Base-by-base conservation (phyloP, 2,888 invertebrate genomes). In the Hirtodrosophila trivittata region DNA sequence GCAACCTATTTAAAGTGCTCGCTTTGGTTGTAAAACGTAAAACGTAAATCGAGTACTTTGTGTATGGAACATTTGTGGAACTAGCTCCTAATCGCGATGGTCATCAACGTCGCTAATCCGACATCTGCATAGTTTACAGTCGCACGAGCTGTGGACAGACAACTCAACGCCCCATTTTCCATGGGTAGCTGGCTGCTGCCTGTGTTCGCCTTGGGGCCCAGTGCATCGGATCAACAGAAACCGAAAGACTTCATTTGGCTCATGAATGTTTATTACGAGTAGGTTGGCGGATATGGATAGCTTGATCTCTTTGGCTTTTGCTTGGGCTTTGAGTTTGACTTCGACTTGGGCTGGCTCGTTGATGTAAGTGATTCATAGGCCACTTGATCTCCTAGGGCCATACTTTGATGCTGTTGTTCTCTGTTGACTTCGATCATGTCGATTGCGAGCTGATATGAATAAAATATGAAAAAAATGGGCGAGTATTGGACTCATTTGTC, bases 381-480 rank as follows among this genome's bases (percentile, higher is more conserved):
- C 54, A 55, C 64, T 51, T 65, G 50, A 32, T 42, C 46, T 55
- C 81, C 72, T 37, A 35, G 56, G 75, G 81, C 72, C 35, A 63
- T 52, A 33, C 55, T 45, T 55, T 47, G 43, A 25, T 58, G 12
- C 42, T 45, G 46, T 6, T 41, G 33, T 33, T 32, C 46, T 51
- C 52, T 32, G 37, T 28, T 50, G 62, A 50, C 57, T 52, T 46
- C 51, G 74, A 77, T 85, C 73, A 70, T 63, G 84, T 84, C 75
- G 83, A 77, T 82, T 72, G 74, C 42, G 52, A 35, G 65, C 78
- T 72, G 85, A 85, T 82, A 78, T 67, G 78, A 72, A 73, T 65
- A 73, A n/a, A n/a, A n/a, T n/a, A n/a, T n/a, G n/a, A 37, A 13
- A 35, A 54, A 82, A 77, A 75, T 66, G 77, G 74, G 69, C 75